Conservation (phyloP, 2,113 vertebrate genomes). For the Plestiodon gilberti region DNA sequence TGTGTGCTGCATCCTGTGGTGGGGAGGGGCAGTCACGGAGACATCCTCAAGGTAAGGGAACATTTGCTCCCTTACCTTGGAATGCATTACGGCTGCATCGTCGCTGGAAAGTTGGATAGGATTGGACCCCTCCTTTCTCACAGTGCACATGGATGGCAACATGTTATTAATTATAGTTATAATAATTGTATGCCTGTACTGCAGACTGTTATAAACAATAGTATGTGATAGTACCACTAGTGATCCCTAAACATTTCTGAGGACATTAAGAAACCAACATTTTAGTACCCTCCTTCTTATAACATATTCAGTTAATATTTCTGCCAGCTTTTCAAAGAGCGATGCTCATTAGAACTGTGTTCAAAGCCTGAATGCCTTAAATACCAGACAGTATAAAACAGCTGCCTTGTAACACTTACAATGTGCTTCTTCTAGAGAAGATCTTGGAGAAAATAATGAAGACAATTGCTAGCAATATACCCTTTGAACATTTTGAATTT, state of each 20-base stretch:
- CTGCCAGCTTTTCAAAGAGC: neutral
- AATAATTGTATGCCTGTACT: too few species aligned
- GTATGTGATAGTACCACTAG: neutral
- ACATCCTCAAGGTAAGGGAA: too few species aligned
- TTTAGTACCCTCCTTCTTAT: neutral
- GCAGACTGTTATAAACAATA: neutral
- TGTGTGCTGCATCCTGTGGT: too few species aligned
- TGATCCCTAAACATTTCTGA: neutral
- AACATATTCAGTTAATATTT: neutral
- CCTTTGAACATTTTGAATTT: slow-evolving; percentile 57
- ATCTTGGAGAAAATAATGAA: slow-evolving; percentile 71
- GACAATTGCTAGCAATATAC: slow-evolving; percentile 68
- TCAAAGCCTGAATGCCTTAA: neutral
- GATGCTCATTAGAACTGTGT: neutral
- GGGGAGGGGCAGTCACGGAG: too few species aligned
- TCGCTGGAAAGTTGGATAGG: too few species aligned
- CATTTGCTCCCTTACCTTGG: too few species aligned
- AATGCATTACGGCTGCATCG: too few species aligned
- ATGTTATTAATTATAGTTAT: too few species aligned
- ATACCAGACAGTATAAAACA: neutral
- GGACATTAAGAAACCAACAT: neutral
- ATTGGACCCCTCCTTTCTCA: too few species aligned
- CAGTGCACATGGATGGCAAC: too few species aligned
- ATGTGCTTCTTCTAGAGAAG: slow-evolving; percentile 68
- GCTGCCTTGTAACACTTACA: neutral